These are phyloP conservation scores for Aratinga solstitialis DNA, from an alignment of 2,797 vertebrate genomes.

Conservation along the genomic window DNA sequence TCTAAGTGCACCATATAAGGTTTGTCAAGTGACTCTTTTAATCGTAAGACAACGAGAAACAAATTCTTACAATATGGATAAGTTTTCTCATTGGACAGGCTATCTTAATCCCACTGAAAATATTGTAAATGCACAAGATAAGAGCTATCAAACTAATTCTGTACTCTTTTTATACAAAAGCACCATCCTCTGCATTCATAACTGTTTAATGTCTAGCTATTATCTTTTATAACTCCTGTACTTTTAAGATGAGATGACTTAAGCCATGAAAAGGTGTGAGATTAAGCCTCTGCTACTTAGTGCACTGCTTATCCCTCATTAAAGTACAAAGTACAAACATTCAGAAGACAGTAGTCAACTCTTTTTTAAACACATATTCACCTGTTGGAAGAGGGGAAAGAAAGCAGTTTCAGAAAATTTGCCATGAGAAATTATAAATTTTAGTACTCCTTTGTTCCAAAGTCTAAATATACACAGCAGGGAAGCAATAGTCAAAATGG, in stretches of 20 bases:
- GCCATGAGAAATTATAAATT: not conserved
- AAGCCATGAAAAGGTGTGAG: not conserved
- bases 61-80: not conserved
- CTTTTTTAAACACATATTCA: not conserved
- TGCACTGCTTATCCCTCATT: not conserved
- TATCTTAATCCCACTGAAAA: not conserved
- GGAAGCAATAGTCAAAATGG: not conserved
- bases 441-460: not conserved
- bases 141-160: not conserved
- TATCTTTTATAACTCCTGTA: not conserved
- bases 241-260: conserved; percentile 20
- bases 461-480: not conserved
- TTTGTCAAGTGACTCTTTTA: not conserved
- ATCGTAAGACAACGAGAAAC: not conserved
- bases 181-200: not conserved
- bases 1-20: not conserved
- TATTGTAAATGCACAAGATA: not conserved
- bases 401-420: not conserved
- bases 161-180: not conserved
- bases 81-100: not conserved
- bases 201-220: not conserved
- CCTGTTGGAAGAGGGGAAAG: not conserved
- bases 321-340: not conserved
- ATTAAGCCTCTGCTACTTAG: not conserved
- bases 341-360: not conserved